Evolutionary conservation across 2,888 invertebrate species (phyloP).

Genomic region (Keiferia lycopersicella): DNA sequence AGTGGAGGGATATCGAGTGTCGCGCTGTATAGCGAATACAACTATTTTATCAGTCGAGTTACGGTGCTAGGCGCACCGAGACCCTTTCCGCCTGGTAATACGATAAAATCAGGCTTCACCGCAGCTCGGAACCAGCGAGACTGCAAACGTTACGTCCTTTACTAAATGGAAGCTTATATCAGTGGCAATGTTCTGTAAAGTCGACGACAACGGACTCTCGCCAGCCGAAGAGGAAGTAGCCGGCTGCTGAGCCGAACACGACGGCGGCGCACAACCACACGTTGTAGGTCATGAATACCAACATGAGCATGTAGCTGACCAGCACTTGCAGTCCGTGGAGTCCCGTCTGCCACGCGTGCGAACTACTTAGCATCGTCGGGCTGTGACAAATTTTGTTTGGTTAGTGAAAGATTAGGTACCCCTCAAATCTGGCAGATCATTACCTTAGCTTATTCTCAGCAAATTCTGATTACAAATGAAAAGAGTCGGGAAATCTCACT

Average conservation of each 20-base stretch:
- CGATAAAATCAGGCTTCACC: neutral
- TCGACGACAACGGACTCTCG: conserved; percentile 96
- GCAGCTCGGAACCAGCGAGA: conserved; percentile 17
- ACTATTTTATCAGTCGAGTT: neutral
- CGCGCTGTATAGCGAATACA: neutral
- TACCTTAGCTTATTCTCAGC: too few species aligned
- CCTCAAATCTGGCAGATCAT: too few species aligned
- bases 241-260: conserved; percentile 92
- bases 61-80: neutral
- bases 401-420: too few species aligned
- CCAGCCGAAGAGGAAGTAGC: conserved; percentile 98
- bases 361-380: conserved; percentile 90
- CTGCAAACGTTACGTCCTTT: conserved; percentile 7
- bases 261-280: conserved; percentile 95
- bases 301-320: conserved; percentile 95
- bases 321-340: conserved; percentile 95
- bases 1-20: neutral
- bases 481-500: too few species aligned
- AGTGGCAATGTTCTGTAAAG: conserved; percentile 98
- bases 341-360: conserved; percentile 92
- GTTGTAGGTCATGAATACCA: conserved; percentile 99
- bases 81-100: neutral
- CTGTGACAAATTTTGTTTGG: conserved; percentile 71
- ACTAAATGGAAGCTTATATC: conserved; percentile 50
- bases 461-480: neutral